These are phyloP conservation scores for Scaptomyza tumidula DNA, from an alignment of 2,888 invertebrate species.

Conservation along the genomic window DNA sequence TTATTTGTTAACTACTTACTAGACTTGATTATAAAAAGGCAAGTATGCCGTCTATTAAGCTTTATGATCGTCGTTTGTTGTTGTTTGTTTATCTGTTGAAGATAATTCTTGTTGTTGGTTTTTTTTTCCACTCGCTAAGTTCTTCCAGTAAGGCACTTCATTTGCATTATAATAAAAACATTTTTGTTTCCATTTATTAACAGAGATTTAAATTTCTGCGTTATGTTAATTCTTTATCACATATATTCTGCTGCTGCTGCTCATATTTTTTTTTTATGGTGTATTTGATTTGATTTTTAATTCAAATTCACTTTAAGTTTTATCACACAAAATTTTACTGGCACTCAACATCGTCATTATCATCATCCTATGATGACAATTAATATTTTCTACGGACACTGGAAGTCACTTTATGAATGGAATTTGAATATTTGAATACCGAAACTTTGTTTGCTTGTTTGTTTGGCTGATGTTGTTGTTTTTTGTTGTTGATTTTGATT, in stretches of 20 bases:
- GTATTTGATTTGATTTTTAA: slow-evolving; percentile 7
- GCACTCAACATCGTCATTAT: slow-evolving; percentile 38
- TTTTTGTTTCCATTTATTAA: slow-evolving; percentile 50
- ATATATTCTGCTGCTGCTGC: slow-evolving; percentile 37
- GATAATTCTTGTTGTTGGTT: slow-evolving; percentile 21
- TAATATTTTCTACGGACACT: slow-evolving; percentile 54
- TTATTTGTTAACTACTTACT: slow-evolving; percentile 50
- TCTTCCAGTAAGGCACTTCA: slow-evolving; percentile 59
- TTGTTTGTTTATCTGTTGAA: slow-evolving; percentile 20
- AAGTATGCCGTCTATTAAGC: slow-evolving; percentile 39
- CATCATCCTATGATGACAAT: slow-evolving; percentile 30
- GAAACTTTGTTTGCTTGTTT: slow-evolving; percentile 14
- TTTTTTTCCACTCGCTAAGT: slow-evolving; percentile 45
- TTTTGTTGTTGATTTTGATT: slow-evolving; percentile 50
- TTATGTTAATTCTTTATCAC: slow-evolving; percentile 36
- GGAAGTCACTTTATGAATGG: slow-evolving; percentile 67
- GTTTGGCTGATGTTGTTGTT: slow-evolving; percentile 34
- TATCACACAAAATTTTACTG: slow-evolving; percentile 55
- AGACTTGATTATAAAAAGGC: slow-evolving; percentile 38
- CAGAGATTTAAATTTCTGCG: slow-evolving; percentile 15
- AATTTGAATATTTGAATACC: slow-evolving; percentile 75
- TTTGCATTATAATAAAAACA: slow-evolving; percentile 72
- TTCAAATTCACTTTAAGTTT: slow-evolving; percentile 16
- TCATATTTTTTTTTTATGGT: slow-evolving; percentile 21
- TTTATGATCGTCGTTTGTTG: slow-evolving; percentile 38